These are phyloP conservation scores for Pocillopora meandrina DNA, from an alignment of 92 coral and sea anemone species.

Conservation along the genomic window DNA sequence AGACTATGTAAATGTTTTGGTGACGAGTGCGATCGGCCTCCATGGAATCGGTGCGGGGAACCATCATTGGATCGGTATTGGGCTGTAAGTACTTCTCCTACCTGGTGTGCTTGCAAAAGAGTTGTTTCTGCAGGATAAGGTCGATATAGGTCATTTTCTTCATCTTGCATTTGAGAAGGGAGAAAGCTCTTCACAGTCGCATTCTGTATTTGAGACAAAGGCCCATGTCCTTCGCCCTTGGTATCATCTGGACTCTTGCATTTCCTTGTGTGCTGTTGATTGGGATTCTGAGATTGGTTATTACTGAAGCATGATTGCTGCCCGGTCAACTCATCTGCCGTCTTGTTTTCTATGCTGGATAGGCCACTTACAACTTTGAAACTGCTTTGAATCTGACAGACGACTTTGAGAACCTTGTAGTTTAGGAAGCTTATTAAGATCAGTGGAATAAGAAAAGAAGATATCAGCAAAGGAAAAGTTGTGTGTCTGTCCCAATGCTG, in stretches of 20 bases:
- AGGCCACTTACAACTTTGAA: not conserved
- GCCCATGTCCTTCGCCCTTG: not conserved
- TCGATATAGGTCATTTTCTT: not conserved
- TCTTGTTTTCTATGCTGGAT: too few species aligned
- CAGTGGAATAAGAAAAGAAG: not conserved
- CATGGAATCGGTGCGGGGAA: too few species aligned
- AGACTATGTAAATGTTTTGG: too few species aligned
- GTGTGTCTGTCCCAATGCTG: not conserved
- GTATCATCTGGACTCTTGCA: not conserved
- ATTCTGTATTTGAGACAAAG: not conserved
- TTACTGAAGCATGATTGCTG: not conserved
- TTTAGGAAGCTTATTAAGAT: not conserved
- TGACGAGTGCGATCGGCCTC: too few species aligned
- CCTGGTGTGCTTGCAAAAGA: not conserved
- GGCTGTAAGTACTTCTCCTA: not conserved
- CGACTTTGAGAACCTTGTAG: conserved; percentile 25
- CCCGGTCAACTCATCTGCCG: not conserved
- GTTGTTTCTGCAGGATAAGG: not conserved
- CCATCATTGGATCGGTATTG: not conserved
- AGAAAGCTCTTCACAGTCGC: not conserved
- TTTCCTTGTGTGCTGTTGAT: not conserved
- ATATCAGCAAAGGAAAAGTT: not conserved
- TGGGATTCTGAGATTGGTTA: not conserved
- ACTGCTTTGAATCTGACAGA: not conserved
- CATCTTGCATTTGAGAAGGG: not conserved